Evolutionary conservation across 2,888 invertebrate genomes (phyloP).

Genomic region (Drosophila robusta): DNA sequence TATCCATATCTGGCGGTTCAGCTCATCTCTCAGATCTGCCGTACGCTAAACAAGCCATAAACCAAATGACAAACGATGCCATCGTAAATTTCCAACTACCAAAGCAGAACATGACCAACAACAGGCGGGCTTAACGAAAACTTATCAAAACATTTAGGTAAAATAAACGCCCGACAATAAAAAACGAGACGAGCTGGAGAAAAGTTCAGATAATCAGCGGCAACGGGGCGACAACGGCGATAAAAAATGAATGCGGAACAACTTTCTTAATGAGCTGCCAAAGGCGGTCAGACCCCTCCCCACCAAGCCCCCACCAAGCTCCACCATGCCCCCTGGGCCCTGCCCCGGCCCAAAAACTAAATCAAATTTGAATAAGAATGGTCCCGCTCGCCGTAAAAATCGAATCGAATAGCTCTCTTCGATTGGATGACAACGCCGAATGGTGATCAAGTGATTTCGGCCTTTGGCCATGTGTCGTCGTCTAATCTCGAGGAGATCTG

Average conservation of each 20-base stretch:
- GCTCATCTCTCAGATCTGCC: constrained; percentile 33
- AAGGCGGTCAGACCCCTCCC: constrained; percentile 59
- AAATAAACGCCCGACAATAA: constrained; percentile 75
- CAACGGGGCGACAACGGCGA: constrained; percentile 66
- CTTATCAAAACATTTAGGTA: constrained; percentile 77
- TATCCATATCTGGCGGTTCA: constrained; percentile 12
- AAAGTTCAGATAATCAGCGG: constrained; percentile 72
- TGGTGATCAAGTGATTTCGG: constrained; percentile 71
- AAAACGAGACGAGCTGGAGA: constrained; percentile 60
- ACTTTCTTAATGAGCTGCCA: constrained; percentile 79
- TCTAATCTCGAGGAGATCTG: constrained; percentile 70
- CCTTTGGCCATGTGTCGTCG: constrained; percentile 43
- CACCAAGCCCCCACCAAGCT: too few species aligned
- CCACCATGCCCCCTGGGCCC: not conserved
- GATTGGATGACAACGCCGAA: constrained; percentile 61
- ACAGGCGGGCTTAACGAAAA: constrained; percentile 48
- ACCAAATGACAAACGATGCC: constrained; percentile 78
- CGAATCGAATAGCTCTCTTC: constrained; percentile 54
- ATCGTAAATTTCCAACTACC: constrained; percentile 65
- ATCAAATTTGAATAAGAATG: constrained; percentile 77
- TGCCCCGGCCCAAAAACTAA: constrained; percentile 50
- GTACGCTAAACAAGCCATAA: constrained; percentile 70
- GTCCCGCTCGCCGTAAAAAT: constrained; percentile 43
- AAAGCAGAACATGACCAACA: constrained; percentile 46
- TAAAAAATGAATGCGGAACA: constrained; percentile 79